Evolutionary conservation across 1,140 invertebrate genomes (phyloP).

Genomic region (Trichonephila clavata): DNA sequence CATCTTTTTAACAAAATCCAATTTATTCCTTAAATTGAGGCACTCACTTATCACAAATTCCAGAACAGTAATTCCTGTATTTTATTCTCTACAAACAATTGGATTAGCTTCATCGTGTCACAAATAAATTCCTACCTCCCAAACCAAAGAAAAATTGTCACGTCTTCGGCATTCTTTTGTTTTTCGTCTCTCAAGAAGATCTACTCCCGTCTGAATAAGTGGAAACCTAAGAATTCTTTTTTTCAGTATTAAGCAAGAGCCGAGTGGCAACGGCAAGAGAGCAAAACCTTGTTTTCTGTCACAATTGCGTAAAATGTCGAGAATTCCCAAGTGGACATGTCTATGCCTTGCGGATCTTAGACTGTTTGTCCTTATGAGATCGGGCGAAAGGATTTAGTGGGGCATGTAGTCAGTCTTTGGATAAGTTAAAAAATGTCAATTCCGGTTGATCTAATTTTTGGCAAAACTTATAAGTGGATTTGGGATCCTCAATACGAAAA

Average conservation of each 20-base stretch:
- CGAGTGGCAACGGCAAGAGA: not conserved
- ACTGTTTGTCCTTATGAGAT: conserved; percentile 31
- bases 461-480: conserved; percentile 44
- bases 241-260: not conserved
- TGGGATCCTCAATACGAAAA: conserved; percentile 17
- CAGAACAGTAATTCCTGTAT: not conserved
- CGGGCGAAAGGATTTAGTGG: not conserved
- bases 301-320: conserved; percentile 15
- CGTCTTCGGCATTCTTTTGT: not conserved
- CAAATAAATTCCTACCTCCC: not conserved
- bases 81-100: not conserved
- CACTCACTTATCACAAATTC: not conserved
- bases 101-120: not conserved
- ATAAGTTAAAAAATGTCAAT: not conserved
- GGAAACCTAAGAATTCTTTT: not conserved
- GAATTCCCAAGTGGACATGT: conserved; percentile 30
- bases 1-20: not conserved
- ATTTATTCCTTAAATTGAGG: not conserved
- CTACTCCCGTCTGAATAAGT: conserved; percentile 15
- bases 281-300: conserved; percentile 50
- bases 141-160: conserved; percentile 32
- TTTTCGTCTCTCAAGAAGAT: not conserved
- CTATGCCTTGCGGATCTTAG: not conserved
- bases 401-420: not conserved
- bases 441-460: conserved; percentile 40